Evolutionary conservation across 2,888 invertebrate genomes (phyloP), one percentile per base, ranked within the genome.

Genomic region (Diadegma fenestrale): DNA sequence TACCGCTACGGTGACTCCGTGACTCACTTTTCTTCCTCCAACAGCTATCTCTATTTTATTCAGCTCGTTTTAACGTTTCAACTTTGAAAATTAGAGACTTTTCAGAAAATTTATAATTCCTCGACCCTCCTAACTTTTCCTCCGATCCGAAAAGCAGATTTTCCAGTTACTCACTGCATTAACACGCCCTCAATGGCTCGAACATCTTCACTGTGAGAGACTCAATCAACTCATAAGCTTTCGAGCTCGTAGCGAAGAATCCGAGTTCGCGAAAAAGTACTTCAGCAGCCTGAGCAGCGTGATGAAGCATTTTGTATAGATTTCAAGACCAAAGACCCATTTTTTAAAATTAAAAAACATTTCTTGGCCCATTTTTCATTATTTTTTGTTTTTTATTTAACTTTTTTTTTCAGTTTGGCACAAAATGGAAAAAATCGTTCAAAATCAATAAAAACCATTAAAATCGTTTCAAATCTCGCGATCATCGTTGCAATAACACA

Each of bases 1-100:
- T 69, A 61, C 58, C 58, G 45, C 78, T 78, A 76, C 37, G 66
- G 78, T 72, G 64, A 73, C 64, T 73, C 69, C 26, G 54, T 80
- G 80, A 80, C 80, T 80, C 80, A 80, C 80, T 73, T 80, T 80
- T 33, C 41, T 77, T 41, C 64, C 51, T n/a, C n/a, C 12, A 41
- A 41, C 33, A 54, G 33, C 22, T 33, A 37, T 76, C 51, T 76
- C 41, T 33, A 26, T 51, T 66, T 12, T 64, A 17, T 66, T 33
- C n/a, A 43, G 43, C 33, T 12, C 43, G n/a, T 45, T 22, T 48
- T 19, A 14, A 58, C 14, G 2, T 58, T 14, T 26, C 1, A 22
- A 12, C 0, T 26, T 26, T 0, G 45, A 63, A 30, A 61, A 63
- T 14, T 17, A 61, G 58, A 61, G 41, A 14, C 4, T 45, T 33